Evolutionary conservation across 2,888 invertebrate species (phyloP).

Genomic region (Ephialtes manifestator): DNA sequence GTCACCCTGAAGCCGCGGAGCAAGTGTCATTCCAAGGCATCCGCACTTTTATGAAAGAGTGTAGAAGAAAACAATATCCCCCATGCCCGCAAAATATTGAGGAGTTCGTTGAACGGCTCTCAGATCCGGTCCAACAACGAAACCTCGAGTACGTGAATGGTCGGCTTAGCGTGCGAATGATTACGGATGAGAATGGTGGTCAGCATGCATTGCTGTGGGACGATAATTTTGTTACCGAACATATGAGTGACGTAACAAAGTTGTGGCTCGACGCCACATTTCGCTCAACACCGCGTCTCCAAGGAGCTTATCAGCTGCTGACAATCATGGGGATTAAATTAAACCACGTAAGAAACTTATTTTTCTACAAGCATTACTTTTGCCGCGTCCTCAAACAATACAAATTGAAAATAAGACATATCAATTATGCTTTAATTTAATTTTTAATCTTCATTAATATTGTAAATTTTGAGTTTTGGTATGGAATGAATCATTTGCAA

Average conservation of each 20-base stretch:
- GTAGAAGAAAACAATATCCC: slow-evolving; percentile 30
- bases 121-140: neutral
- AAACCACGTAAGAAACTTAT: slow-evolving; percentile 14
- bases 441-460: no score
- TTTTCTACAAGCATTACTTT: neutral
- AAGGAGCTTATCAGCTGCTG: slow-evolving; percentile 40
- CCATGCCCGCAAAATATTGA: slow-evolving; percentile 26
- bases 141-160: slow-evolving; percentile 32
- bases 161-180: neutral
- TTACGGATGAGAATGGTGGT: slow-evolving; percentile 20
- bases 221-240: slow-evolving; percentile 15
- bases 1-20: slow-evolving; percentile 44
- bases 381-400: no score
- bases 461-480: no score
- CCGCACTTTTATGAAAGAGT: slow-evolving; percentile 39
- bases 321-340: slow-evolving; percentile 49
- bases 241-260: slow-evolving; percentile 29
- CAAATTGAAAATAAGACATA: no score
- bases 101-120: slow-evolving; percentile 29
- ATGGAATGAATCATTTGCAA: no score
- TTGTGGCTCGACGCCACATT: slow-evolving; percentile 15
- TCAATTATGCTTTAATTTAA: no score
- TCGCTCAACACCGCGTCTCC: slow-evolving; percentile 24
- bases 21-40: neutral
- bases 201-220: slow-evolving; percentile 34